Base-by-base conservation (phyloP, 2,113 vertebrate species). In the Serilophus lunatus region DNA sequence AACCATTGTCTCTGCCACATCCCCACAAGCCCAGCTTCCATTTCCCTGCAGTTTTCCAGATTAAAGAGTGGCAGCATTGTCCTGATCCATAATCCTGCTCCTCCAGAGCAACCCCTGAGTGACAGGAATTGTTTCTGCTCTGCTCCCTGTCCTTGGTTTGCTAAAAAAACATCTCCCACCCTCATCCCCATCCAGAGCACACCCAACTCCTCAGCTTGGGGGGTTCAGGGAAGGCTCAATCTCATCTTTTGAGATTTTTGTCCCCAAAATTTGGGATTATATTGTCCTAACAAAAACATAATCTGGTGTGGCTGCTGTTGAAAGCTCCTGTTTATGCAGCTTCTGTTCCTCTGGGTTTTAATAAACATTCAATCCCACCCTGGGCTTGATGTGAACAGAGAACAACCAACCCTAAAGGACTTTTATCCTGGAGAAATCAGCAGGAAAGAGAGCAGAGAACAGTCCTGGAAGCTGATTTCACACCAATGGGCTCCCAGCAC, bases 61-160 rank as follows among this genome's bases (percentile, higher is more conserved):
- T 96, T 64, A 92, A 92, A 96, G 70, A 5, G 8, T 0, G 44
- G 95, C 90, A 88, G 86, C 82, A 50, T 84, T 18, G 1, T 77
- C 90, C 94, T 61, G 83, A 93, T 97, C 95, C 95, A 93, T 93
- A 96, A 97, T 94, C 95, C 96, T 38, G 81, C 87, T 96, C 81
- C 96, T 96, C 91, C 96, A 86, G 75, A 92, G 92, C 78, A 89
- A 64, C 50, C 70, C 50, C 56, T 94, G 96, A 97, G 96, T 96
- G 97, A 96, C 95, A 97, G 97, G 95, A 95, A 97, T 94, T 40
- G 97, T 97, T 97, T 96, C 94, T 86, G 70, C 92, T 86, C n/a
- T 0, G 7, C 82, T 82, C 31, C 75, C 77, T 72, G 94, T 63
- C 85, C 92, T 92, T 54, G 72, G 4, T 17, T 59, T 50, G 87